Percentiles rank a stretch among this genome's conserved stretches.
These are phyloP conservation scores for Carcinoscorpius rotundicauda DNA, from an alignment of 1,140 invertebrate genomes.

Conservation along the genomic window DNA sequence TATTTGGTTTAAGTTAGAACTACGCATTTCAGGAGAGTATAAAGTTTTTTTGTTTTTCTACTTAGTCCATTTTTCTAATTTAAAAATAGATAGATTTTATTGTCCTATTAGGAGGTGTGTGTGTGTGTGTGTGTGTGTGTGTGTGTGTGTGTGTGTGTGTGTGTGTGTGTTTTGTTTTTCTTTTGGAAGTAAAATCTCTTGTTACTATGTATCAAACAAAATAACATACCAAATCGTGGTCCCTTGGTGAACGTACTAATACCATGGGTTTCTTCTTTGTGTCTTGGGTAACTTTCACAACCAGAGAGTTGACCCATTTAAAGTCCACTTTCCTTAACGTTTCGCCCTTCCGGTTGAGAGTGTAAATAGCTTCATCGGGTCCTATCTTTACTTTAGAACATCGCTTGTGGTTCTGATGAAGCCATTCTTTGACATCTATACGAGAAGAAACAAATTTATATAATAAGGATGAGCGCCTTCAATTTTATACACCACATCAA, in stretches of 20 bases:
- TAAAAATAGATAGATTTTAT: too few relatives aligned
- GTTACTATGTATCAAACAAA: background rate
- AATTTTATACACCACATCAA: too few relatives aligned
- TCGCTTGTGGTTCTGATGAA: conserved; percentile 83
- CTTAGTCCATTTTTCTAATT: too few relatives aligned
- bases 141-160: too few relatives aligned
- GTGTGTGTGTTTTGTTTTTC: too few relatives aligned
- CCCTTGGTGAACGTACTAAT: conserved; percentile 69
- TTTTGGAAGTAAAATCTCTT: too few relatives aligned
- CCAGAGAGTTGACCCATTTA: conserved; percentile 54
- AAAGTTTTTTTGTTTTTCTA: too few relatives aligned
- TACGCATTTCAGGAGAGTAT: too few relatives aligned
- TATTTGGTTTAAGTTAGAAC: too few relatives aligned
- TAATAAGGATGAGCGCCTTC: too few relatives aligned
- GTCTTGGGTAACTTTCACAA: conserved; percentile 61
- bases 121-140: too few relatives aligned
- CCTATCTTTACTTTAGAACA: conserved; percentile 73
- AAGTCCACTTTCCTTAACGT: conserved; percentile 41
- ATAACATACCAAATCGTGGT: conserved; percentile 68
- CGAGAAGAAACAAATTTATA: background rate
- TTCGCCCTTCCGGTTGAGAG: conserved; percentile 48
- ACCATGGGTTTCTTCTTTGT: conserved; percentile 65
- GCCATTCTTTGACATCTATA: conserved; percentile 77
- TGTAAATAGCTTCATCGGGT: conserved; percentile 53
- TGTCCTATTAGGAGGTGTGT: too few relatives aligned